Evolutionary conservation across 2,797 vertebrate species (phyloP), one percentile per base, ranked within the genome.

Genomic region (Pelobates cultripes): DNA sequence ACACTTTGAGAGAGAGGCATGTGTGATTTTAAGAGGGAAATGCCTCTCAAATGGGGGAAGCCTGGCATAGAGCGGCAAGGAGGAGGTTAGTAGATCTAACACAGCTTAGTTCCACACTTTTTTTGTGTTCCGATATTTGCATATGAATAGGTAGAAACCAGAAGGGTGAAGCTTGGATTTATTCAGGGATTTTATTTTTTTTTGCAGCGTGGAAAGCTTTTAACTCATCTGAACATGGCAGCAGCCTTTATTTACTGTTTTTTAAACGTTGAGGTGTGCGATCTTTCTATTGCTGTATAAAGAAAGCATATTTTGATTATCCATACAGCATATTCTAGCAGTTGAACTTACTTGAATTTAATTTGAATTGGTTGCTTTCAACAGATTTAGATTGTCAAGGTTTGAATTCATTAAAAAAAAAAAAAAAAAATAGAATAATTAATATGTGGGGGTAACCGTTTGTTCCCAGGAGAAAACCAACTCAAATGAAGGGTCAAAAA

Each of bases 91-190:
- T 28, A 28, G 28, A 28, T 28, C 28, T 28, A 64, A 44, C 77
- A 71, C 55, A 79, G 13, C 77, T 73, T 63, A 45, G 63, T 57
- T 45, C 73, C 57, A 40, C 17, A 42, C 28, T 75, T 45, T 79
- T 79, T 79, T 51, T 79, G 70, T 79, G 13, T 53, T 72, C 43
- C 10, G 28, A 73, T 79, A 57, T 79, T 79, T 72, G 77, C 77
- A 79, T 79, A 64, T 79, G 77, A 79, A 79, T 77, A 70, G 77
- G 44, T 53, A 12, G 60, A 70, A 61, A 79, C 55, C 77, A 79
- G 77, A 79, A 79, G 77, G 77, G 55, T 47, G 42, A 79, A 66
- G 77, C 77, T 66, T 28, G 41, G 73, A 72, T 72, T 79, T 61
- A 79, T 66, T 72, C 57, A 47, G 6, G 43, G 66, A 43, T 2